A percentile compares a stretch with the other conserved stretches of the same genome.
Evolutionary conservation across 1,140 invertebrate species (phyloP).

Genomic region (Anadara kagoshimensis): DNA sequence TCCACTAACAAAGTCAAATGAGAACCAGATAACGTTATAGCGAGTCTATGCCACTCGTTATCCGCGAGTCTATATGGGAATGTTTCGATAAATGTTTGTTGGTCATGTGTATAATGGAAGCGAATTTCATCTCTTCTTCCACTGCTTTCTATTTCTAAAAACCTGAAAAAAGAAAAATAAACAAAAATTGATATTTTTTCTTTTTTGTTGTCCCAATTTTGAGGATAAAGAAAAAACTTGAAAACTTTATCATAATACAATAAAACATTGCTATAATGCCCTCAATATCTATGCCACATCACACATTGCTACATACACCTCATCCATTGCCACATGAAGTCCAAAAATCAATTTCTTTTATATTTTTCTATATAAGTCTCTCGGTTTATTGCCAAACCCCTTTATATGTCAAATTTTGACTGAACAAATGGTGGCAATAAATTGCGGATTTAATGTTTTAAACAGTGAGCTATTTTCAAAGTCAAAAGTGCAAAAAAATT

Average conservation of each 20-base stretch:
- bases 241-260: neutral
- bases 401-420: too few relatives aligned
- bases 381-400: too few relatives aligned
- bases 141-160: constrained; percentile 92
- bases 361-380: too few relatives aligned
- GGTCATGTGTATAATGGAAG: constrained; percentile 76
- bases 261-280: neutral
- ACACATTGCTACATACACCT: too few relatives aligned
- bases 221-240: neutral
- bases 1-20: constrained; percentile 89
- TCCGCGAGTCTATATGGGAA: constrained; percentile 91
- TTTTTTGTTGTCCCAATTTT: neutral
- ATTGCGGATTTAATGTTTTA: too few relatives aligned
- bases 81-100: constrained; percentile 83
- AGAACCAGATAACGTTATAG: constrained; percentile 86
- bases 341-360: too few relatives aligned
- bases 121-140: constrained; percentile 86
- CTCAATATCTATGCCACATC: too few relatives aligned
- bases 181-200: neutral
- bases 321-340: too few relatives aligned
- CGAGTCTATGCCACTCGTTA: constrained; percentile 89
- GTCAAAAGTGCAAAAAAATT: too few relatives aligned
- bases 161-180: constrained; percentile 77
- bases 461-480: too few relatives aligned
- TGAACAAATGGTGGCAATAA: too few relatives aligned